These are phyloP conservation scores for Hoplodrina ambigua DNA, from an alignment of 2,888 invertebrate genomes.

Conservation along the genomic window DNA sequence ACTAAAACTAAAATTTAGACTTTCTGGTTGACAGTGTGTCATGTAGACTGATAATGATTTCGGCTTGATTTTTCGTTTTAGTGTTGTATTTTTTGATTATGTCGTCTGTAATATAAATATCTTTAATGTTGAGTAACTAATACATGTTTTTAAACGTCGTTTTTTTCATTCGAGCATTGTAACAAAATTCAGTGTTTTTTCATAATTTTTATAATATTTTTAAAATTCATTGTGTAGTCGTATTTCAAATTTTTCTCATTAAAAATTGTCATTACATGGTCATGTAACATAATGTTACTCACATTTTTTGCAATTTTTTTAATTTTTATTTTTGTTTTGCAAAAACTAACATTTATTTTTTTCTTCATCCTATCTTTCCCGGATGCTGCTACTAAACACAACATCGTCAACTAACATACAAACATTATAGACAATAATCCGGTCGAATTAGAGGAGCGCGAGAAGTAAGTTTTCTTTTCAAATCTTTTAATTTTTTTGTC, in stretches of 20 bases:
- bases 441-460: constrained; percentile 95
- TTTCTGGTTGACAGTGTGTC: constrained; percentile 24
- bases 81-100: constrained; percentile 48
- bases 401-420: constrained; percentile 82
- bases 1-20: neutral
- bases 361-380: constrained; percentile 75
- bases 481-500: constrained; percentile 53
- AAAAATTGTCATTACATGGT: constrained; percentile 15
- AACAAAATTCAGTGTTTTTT: constrained; percentile 33
- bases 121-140: constrained; percentile 57
- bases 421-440: constrained; percentile 93
- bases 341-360: constrained; percentile 74
- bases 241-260: constrained; percentile 3
- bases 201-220: constrained; percentile 13
- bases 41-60: constrained; percentile 31
- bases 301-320: constrained; percentile 33
- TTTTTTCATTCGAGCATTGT: constrained; percentile 46
- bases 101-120: constrained; percentile 52
- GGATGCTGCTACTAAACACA: constrained; percentile 87
- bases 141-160: constrained; percentile 37
- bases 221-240: constrained; percentile 21
- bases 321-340: constrained; percentile 40
- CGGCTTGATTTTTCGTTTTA: constrained; percentile 64
- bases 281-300: constrained; percentile 35
- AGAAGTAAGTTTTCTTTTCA: constrained; percentile 93